These are phyloP conservation scores for Hypolimnas misippus DNA, from an alignment of 2,888 invertebrate genomes.

Conservation along the genomic window DNA sequence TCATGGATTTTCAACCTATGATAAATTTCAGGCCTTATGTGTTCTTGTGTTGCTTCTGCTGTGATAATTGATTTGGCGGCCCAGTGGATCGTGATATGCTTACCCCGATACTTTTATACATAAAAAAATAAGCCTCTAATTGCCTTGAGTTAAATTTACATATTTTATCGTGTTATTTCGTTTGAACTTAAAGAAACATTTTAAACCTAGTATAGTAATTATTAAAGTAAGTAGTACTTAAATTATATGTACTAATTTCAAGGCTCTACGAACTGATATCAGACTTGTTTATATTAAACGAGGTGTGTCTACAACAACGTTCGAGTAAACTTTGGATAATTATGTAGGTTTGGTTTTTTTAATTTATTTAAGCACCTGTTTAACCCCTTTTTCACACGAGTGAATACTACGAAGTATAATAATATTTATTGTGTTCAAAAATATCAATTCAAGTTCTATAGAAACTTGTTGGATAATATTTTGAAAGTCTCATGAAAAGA, in stretches of 20 bases:
- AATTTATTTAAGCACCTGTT: no score
- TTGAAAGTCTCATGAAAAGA: no score
- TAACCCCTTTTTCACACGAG: no score
- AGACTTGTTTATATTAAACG: neutral
- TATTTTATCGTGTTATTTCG: neutral
- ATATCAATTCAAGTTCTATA: no score
- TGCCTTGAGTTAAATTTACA: neutral
- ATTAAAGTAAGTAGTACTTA: neutral
- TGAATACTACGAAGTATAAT: no score
- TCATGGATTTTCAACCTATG: conserved; percentile 19
- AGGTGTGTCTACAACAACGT: neutral
- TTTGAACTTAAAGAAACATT: no score
- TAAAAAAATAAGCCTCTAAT: neutral
- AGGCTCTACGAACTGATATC: conserved; percentile 1
- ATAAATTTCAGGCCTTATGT: conserved; percentile 30
- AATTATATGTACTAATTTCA: neutral
- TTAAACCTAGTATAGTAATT: no score
- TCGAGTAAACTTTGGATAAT: neutral
- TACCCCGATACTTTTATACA: neutral
- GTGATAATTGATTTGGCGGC: neutral
- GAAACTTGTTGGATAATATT: no score
- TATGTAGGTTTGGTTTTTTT: no score
- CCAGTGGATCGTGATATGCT: neutral
- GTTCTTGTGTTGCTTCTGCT: neutral
- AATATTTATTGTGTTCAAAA: no score